These are phyloP conservation scores for Ceyx melanurus DNA, from an alignment of 2,113 vertebrate species.

Conservation along the genomic window DNA sequence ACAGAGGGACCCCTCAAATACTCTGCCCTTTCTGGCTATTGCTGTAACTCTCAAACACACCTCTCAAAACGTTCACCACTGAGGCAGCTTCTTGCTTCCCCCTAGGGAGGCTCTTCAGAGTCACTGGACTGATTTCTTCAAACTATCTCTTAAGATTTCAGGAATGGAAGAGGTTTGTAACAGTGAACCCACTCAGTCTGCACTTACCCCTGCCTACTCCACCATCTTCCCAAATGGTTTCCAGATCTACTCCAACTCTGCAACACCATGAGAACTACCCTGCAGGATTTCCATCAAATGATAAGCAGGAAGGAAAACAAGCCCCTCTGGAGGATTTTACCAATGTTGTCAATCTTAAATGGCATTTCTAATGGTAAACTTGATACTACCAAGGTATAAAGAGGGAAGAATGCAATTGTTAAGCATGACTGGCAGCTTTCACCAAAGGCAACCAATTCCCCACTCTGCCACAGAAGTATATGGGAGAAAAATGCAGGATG, in stretches of 20 bases:
- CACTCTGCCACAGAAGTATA: not conserved
- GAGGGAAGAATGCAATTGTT: not conserved
- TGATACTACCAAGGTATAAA: not conserved
- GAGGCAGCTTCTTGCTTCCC: not conserved
- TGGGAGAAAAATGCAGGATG: not conserved
- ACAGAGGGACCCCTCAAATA: not conserved
- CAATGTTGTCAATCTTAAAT: not conserved
- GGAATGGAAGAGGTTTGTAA: not conserved
- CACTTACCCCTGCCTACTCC: not conserved
- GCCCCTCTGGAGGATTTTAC: not conserved
- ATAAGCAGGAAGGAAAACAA: not conserved
- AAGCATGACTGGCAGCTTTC: not conserved
- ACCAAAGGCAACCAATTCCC: not conserved
- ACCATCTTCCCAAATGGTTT: not conserved
- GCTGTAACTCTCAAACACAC: not conserved
- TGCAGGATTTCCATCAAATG: not conserved
- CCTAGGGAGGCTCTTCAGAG: not conserved
- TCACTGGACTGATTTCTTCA: not conserved
- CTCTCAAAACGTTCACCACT: not conserved
- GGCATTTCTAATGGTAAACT: not conserved
- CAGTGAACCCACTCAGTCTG: not conserved
- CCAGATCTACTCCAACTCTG: not conserved
- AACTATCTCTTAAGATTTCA: not conserved
- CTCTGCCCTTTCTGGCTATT: not conserved
- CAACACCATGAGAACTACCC: not conserved